A percentile compares a stretch with the other conserved stretches of the same genome.
phyloP scores from a whole-genome alignment of 2,888 invertebrate genomes.

The Allophyes oxyacanthae region DNA sequence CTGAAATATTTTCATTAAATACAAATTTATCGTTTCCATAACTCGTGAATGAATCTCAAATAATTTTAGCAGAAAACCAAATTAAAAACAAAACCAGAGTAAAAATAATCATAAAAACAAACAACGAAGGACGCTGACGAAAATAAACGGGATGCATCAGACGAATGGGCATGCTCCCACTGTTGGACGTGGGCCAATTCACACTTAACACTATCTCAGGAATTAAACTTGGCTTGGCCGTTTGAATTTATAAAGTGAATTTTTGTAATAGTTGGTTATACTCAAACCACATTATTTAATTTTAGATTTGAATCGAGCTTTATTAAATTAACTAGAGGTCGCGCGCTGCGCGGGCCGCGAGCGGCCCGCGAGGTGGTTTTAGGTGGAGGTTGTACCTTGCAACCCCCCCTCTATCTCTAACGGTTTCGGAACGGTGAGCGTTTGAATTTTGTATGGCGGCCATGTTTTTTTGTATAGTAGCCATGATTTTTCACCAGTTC shows the following conservation, averaged over 20 bases:
- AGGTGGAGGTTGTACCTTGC: too few relatives aligned
- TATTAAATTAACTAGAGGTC: too few relatives aligned
- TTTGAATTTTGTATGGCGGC: too few relatives aligned
- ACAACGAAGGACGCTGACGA: conserved; percentile 78
- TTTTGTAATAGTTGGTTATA: conserved; percentile 45
- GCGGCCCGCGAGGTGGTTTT: too few relatives aligned
- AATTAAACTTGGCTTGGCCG: conserved; percentile 33
- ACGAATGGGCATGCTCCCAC: conserved; percentile 72
- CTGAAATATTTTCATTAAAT: conserved; percentile 6
- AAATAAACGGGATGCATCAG: conserved; percentile 81
- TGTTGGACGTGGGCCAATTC: conserved; percentile 70
- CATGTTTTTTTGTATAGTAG: too few relatives aligned
- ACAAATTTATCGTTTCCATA: conserved; percentile 18
- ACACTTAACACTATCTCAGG: conserved; percentile 57
- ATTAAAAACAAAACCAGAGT: conserved; percentile 65
- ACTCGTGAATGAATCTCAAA: conserved; percentile 47
- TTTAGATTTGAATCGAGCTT: too few relatives aligned
- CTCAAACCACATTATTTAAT: too few relatives aligned
- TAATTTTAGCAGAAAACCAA: conserved; percentile 47
- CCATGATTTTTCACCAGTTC: too few relatives aligned
- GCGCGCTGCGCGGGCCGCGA: too few relatives aligned
- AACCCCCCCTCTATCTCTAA: too few relatives aligned
- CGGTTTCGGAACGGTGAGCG: too few relatives aligned
- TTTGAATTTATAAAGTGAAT: conserved; percentile 62
- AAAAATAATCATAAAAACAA: conserved; percentile 78